Percentiles rank a stretch among this genome's conserved stretches.
Conservation (phyloP, 1,140 invertebrate genomes). For the Colletes gigas region DNA sequence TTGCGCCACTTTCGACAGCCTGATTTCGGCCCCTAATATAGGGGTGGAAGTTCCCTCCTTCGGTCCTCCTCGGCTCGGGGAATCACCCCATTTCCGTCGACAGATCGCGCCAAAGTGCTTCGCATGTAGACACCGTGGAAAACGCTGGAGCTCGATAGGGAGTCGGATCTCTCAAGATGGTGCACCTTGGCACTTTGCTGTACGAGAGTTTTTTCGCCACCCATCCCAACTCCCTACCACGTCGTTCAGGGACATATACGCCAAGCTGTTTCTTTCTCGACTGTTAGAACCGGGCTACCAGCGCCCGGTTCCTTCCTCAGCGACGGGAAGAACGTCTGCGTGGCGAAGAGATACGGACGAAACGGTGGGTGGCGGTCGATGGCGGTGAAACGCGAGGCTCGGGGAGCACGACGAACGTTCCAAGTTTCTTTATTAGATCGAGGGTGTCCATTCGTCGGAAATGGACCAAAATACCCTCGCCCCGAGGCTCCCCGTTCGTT, state of each 20-base stretch:
- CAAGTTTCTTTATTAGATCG: constrained; percentile 75
- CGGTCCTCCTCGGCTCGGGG: background rate
- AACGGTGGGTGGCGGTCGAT: constrained; percentile 4
- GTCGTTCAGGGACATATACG: constrained; percentile 28
- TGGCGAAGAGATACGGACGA: background rate
- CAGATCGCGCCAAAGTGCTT: constrained; percentile 58
- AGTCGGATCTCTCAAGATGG: constrained; percentile 60
- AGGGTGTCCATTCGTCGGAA: constrained; percentile 66
- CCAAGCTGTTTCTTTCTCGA: constrained; percentile 48
- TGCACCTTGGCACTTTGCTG: constrained; percentile 60
- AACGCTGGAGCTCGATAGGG: constrained; percentile 52
- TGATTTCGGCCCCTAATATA: constrained; percentile 25
- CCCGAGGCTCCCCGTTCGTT: background rate
- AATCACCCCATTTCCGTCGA: constrained; percentile 54
- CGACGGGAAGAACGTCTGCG: constrained; percentile 11
- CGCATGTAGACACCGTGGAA: constrained; percentile 47
- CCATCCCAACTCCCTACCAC: background rate
- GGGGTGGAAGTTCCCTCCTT: background rate
- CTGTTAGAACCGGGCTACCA: background rate
- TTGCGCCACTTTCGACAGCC: no score
- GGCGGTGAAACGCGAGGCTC: constrained; percentile 46
- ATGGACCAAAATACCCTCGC: constrained; percentile 57
- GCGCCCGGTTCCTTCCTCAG: constrained; percentile 2
- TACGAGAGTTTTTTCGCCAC: constrained; percentile 37
- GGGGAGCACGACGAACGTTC: constrained; percentile 41